Base-by-base conservation (phyloP, 2,888 invertebrate species). In the Ichneumon xanthorius region DNA sequence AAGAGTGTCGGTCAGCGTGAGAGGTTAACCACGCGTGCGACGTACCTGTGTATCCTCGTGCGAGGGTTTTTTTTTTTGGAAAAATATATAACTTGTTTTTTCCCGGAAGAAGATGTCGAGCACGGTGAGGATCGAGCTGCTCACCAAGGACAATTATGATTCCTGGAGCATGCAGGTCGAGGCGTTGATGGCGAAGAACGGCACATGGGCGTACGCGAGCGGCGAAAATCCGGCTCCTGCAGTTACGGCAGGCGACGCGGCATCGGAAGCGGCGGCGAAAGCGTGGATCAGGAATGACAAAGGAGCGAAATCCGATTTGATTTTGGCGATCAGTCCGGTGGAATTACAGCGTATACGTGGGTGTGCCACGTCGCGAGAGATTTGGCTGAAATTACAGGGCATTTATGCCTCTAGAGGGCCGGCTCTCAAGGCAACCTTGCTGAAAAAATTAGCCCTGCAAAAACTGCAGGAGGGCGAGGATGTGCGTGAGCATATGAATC, bases 371-470 rank as follows among this genome's bases (percentile, higher is more conserved):
- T 75, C 75, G 11, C 50, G 58, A 4, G 63, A 50, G 0, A 55
- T 80, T 4, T 80, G 76, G 84, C 14, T 55, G 2, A 65, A 58
- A 2, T 30, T 71, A 16, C 50, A 84, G 14, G 37, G 33, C 0
- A 50, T 58, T 9, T 80, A 80, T 48, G 76, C 40, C n/a, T 77
- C 73, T 7, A 77, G 11, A 68, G 80, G 80, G 11, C 78, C 75
- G 2, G 81, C 78, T 19, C 50, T 81, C 37, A 85, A 77, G 9
- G 77, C 77, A 7, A 77, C 72, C 3, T 22, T 84, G 11, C 37
- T 84, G 22, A 71, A 73, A 58, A n/a, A 67, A 16, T 68, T 81
- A n/a, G 53, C 63, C 2, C n/a, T 72, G 9, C 72, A 67, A 3
- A 53, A 37, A 19, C 19, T 84, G 33, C 22, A 71, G 14, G 68